Percentiles rank a stretch among this genome's conserved stretches.
These are phyloP conservation scores for Myotis myotis DNA, from an alignment of 2,797 vertebrate species.

Conservation along the genomic window DNA sequence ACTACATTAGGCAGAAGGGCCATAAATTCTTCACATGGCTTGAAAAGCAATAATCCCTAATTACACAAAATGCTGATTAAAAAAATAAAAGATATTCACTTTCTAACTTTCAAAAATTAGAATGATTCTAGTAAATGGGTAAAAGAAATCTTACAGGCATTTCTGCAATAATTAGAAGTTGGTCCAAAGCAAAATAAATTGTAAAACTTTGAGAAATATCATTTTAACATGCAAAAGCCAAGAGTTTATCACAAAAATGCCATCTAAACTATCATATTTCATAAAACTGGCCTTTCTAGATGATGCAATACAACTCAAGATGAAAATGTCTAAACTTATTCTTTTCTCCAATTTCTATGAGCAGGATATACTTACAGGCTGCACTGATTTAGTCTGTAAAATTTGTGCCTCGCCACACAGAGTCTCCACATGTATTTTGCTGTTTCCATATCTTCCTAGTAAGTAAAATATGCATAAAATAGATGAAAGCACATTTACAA, in stretches of 20 bases:
- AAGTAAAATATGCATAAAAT: conserved; percentile 75
- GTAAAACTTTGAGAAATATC: background rate
- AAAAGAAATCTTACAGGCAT: background rate
- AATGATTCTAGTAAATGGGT: background rate
- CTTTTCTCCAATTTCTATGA: background rate
- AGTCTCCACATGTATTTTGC: conserved; percentile 99
- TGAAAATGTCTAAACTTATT: background rate
- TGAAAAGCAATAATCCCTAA: background rate
- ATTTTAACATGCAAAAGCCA: background rate
- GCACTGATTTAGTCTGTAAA: conserved; percentile 97
- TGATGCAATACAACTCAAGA: background rate
- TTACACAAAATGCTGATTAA: background rate
- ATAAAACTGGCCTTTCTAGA: background rate
- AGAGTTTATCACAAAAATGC: background rate
- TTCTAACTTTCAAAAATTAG: background rate
- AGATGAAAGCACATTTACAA: background rate
- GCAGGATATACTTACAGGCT: conserved; percentile 92
- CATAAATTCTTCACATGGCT: background rate
- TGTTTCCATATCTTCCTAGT: conserved; percentile 99
- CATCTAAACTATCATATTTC: background rate
- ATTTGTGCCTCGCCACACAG: conserved; percentile 97
- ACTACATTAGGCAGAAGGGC: background rate
- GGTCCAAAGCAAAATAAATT: background rate
- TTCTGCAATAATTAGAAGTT: background rate
- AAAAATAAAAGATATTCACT: background rate